Base-by-base conservation (phyloP, 2,888 invertebrate species). In the Rugalucina vietnamica region DNA sequence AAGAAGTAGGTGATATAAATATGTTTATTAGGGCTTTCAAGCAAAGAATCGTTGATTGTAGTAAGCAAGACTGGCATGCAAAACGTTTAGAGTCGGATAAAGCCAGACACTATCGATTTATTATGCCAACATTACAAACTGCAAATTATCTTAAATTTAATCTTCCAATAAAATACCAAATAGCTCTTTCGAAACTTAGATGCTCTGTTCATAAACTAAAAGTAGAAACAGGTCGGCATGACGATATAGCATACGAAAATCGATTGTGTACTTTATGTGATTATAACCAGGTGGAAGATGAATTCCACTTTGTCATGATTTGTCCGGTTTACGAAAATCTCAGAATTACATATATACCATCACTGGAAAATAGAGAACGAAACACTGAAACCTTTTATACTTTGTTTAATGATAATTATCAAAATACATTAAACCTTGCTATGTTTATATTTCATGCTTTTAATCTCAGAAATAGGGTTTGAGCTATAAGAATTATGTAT, bases 11-110 rank as follows among this genome's bases (percentile, higher is more conserved):
- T 18, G 76, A 81, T 57, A 14, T 14, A 1, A 29, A 71, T 24
- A 18, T 69, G 5, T 80, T 80, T 37, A 69, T 80, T n/a, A 43
- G 34, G 18, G 29, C 27, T 43, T 80, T 80, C 49, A 57, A 24
- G 36, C 34, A 43, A 54, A 74, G 74, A 27, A 12, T 80, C 18
- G 65, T 8, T 57, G 43, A 80, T 50, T 71, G 76, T 39, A 43
- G 54, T 27, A 54, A n/a, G 18, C 78, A 72, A 74, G 69, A 77
- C 10, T 73, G 73, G 74, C 37, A 71, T 37, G 1, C 29, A 3
- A 54, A 27, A 29, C 29, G 65, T 29, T 74, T 5, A 29, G 74
- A 77, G 29, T 60, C 27, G 18, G 37, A 24, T 36, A 18, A 70
- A 43, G 69, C 50, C 34, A 21, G 73, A 27, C 57, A 36, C 29